Evolutionary conservation across 2,888 invertebrate genomes (phyloP).

Genomic region (Blastobasis lacticolella): DNA sequence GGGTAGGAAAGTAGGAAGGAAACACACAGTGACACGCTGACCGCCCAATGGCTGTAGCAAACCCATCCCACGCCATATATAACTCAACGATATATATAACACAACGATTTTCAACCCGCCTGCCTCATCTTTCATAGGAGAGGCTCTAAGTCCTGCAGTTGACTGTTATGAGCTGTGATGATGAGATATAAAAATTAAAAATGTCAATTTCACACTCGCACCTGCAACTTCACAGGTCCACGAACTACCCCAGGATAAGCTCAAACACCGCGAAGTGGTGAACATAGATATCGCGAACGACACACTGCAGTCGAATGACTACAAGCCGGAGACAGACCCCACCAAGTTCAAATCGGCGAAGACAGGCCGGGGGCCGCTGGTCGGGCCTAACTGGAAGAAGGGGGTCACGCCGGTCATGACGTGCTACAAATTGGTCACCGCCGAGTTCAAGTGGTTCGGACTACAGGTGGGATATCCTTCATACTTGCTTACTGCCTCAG

Average conservation of each 20-base stretch:
- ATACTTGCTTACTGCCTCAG: background rate
- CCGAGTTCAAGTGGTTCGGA: conserved; percentile 99
- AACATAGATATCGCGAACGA: conserved; percentile 98
- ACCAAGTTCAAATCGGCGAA: conserved; percentile 90
- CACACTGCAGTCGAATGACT: conserved; percentile 84
- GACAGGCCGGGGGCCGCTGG: conserved; percentile 94
- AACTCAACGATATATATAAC: too few relatives aligned
- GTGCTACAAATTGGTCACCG: conserved; percentile 97
- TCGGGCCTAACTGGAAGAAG: conserved; percentile 85
- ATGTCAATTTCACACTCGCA: background rate
- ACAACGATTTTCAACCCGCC: too few relatives aligned
- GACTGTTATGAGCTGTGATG: too few relatives aligned
- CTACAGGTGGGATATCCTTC: conserved; percentile 75
- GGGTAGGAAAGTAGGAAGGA: too few relatives aligned
- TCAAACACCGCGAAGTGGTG: conserved; percentile 91
- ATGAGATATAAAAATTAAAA: too few relatives aligned
- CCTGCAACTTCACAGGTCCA: conserved; percentile 81
- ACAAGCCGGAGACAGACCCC: conserved; percentile 80
- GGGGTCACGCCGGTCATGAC: conserved; percentile 93
- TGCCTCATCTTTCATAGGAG: too few relatives aligned
- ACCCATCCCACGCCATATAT: too few relatives aligned
- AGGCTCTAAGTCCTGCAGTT: too few relatives aligned
- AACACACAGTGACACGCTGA: too few relatives aligned
- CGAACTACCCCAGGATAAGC: conserved; percentile 89
- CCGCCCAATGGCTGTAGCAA: too few relatives aligned